These are phyloP conservation scores for Rhamphomyia laevipes DNA, from an alignment of 2,888 invertebrate genomes.

Conservation along the genomic window DNA sequence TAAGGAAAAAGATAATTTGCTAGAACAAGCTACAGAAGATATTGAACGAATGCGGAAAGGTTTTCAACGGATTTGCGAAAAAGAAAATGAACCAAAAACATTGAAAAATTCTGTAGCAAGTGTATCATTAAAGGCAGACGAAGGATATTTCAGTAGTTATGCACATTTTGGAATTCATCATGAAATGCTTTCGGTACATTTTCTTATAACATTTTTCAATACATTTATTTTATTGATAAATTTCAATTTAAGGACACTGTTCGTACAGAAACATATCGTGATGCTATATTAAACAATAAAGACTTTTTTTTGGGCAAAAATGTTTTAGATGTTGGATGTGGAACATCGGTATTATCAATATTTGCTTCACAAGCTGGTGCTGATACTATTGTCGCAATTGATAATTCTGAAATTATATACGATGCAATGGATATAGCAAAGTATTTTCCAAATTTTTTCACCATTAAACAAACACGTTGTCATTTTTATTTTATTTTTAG, in stretches of 20 bases:
- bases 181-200: constrained; percentile 74
- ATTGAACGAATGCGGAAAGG: constrained; percentile 28
- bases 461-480: neutral
- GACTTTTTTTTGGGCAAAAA: constrained; percentile 55
- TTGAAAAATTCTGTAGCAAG: constrained; percentile 27
- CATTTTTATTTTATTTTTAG: too few species aligned
- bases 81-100: constrained; percentile 11
- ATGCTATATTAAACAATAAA: constrained; percentile 67
- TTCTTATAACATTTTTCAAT: constrained; percentile 6
- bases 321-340: constrained; percentile 94
- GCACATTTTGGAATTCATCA: constrained; percentile 87
- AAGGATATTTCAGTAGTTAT: constrained; percentile 71
- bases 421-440: constrained; percentile 91
- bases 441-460: constrained; percentile 33
- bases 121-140: constrained; percentile 53
- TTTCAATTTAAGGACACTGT: constrained; percentile 52
- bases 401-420: constrained; percentile 91
- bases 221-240: neutral
- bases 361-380: constrained; percentile 95
- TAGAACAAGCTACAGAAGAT: constrained; percentile 44
- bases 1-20: constrained; percentile 45
- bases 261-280: constrained; percentile 75
- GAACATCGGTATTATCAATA: constrained; percentile 96
- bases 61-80: constrained; percentile 24
- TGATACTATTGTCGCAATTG: constrained; percentile 78